A percentile compares a stretch with the other conserved stretches of the same genome.
These are phyloP conservation scores for Agrochola macilenta DNA, from an alignment of 2,888 invertebrate species.

Conservation along the genomic window DNA sequence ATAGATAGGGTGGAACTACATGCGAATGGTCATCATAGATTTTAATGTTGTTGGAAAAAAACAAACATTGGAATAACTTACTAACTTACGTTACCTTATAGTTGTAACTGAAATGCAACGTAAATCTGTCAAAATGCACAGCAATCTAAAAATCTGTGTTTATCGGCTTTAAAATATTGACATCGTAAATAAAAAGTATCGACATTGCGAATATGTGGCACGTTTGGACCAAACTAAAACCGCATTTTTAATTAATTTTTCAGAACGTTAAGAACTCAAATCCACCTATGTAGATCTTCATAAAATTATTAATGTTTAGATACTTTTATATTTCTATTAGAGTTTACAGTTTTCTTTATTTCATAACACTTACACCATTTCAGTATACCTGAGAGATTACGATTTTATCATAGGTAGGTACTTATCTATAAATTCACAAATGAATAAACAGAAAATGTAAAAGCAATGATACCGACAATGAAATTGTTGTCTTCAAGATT, in stretches of 20 bases:
- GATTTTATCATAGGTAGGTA: background rate
- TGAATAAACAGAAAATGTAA: background rate
- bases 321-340: too few species aligned
- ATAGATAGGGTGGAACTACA: background rate
- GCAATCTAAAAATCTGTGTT: conserved; percentile 3
- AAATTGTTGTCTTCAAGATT: background rate
- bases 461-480: background rate
- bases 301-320: background rate
- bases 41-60: background rate
- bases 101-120: conserved; percentile 4
- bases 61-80: background rate
- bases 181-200: conserved; percentile 22
- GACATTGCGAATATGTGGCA: background rate
- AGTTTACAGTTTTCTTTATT: background rate
- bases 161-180: conserved; percentile 28
- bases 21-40: background rate
- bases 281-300: too few species aligned
- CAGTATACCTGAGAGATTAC: background rate
- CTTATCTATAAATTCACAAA: background rate
- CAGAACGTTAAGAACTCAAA: background rate
- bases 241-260: background rate
- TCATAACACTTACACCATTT: background rate
- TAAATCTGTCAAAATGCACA: conserved; percentile 6
- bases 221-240: conserved; percentile 4
- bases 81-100: background rate